These are phyloP conservation scores for Centroberyx gerrardi DNA, from an alignment of 2,797 vertebrate species.

Conservation along the genomic window DNA sequence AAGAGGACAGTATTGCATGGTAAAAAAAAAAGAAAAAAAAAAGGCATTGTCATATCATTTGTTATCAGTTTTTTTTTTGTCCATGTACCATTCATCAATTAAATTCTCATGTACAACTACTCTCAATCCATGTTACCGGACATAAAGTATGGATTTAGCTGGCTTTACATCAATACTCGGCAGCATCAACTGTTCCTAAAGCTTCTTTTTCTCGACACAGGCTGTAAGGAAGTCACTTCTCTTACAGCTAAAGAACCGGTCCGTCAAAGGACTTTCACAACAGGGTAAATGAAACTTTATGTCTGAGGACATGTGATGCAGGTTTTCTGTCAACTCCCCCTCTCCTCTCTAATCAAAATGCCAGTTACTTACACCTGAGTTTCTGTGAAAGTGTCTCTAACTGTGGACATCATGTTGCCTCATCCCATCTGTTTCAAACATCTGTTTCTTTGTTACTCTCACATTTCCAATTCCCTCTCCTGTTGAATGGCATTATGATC, in stretches of 20 bases:
- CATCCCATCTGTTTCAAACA: constrained; percentile 60
- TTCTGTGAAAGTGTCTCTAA: constrained; percentile 74
- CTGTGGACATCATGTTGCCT: constrained; percentile 78
- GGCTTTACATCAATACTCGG: constrained; percentile 37
- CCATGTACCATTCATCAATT: constrained; percentile 51
- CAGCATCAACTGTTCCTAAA: constrained; percentile 35
- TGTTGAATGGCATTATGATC: constrained; percentile 86
- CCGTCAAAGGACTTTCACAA: constrained; percentile 47
- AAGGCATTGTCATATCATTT: constrained; percentile 48
- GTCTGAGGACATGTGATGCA: constrained; percentile 20
- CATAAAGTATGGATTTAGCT: constrained; percentile 44
- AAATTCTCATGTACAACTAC: constrained; percentile 11
- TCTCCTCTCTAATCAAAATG: constrained; percentile 59
- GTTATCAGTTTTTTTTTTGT: constrained; percentile 29
- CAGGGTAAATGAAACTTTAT: constrained; percentile 55
- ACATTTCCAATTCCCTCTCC: constrained; percentile 67
- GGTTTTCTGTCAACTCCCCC: constrained; percentile 42
- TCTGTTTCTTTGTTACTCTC: constrained; percentile 76
- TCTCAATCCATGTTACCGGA: constrained; percentile 7
- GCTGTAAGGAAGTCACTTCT: constrained; percentile 39
- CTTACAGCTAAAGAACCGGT: constrained; percentile 39
- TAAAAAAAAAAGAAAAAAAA: constrained; percentile 67
- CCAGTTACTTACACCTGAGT: constrained; percentile 66
- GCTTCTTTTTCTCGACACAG: constrained; percentile 20
- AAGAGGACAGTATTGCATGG: constrained; percentile 69